A percentile compares a stretch with the other conserved stretches of the same genome.
Conservation (phyloP, 2,113 vertebrate genomes). For the Epinephelus moara region DNA sequence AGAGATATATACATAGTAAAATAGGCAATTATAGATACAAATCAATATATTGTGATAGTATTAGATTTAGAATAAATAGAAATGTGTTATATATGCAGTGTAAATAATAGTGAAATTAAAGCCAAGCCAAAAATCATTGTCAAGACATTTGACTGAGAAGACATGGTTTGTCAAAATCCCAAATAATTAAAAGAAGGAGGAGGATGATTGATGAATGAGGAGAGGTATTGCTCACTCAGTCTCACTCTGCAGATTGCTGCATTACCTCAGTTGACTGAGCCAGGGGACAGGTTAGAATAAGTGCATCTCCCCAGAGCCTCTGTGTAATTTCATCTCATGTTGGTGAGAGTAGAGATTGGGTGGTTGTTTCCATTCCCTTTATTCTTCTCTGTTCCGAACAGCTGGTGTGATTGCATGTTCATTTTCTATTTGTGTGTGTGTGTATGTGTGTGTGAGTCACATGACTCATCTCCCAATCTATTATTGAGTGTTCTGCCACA, state of each 20-base stretch:
- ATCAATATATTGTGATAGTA: background rate
- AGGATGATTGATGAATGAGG: constrained; percentile 30
- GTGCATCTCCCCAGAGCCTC: constrained; percentile 43
- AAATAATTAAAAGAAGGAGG: background rate
- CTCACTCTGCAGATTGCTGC: constrained; percentile 33
- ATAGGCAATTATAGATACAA: background rate
- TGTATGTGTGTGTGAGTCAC: constrained; percentile 29
- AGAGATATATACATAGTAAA: background rate
- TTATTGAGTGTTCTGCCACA: constrained; percentile 64
- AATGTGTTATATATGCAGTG: background rate
- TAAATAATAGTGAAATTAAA: background rate
- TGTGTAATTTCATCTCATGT: constrained; percentile 45
- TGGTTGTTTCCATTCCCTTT: constrained; percentile 31
- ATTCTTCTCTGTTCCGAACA: constrained; percentile 38
- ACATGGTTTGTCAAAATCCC: background rate
- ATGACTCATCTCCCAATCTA: constrained; percentile 57
- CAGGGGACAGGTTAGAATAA: constrained; percentile 42
- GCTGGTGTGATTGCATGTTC: constrained; percentile 31
- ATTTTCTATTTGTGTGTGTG: constrained; percentile 13
- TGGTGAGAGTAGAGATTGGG: constrained; percentile 7
- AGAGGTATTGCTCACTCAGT: background rate
- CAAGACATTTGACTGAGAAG: background rate
- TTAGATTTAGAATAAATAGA: background rate
- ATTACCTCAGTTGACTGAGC: constrained; percentile 47
- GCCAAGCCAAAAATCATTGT: background rate